phyloP scores from a whole-genome alignment of 2,113 vertebrate genomes.

The Barbus barbus region DNA sequence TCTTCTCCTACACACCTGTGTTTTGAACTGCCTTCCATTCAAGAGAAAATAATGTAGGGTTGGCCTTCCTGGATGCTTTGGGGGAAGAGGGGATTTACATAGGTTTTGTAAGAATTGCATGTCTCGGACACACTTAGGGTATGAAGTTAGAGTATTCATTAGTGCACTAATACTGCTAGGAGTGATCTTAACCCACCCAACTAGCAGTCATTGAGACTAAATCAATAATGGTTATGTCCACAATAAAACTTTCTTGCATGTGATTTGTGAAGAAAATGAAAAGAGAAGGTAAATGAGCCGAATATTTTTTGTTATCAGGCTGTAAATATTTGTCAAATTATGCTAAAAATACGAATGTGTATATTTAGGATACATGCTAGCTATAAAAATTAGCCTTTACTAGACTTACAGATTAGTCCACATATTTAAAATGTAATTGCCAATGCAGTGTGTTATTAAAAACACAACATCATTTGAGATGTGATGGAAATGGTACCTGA shows the following conservation, averaged over 20 bases:
- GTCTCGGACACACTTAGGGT: too few relatives aligned
- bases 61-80: not conserved
- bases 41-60: not conserved
- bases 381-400: not conserved
- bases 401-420: not conserved
- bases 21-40: not conserved
- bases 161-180: not conserved
- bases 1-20: conserved; percentile 25
- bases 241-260: too few relatives aligned
- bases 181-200: not conserved
- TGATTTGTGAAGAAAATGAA: too few relatives aligned
- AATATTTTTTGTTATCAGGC: not conserved
- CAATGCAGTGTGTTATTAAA: not conserved
- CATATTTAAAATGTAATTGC: not conserved
- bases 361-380: not conserved
- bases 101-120: not conserved
- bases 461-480: not conserved
- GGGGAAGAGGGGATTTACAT: not conserved
- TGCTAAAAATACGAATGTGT: not conserved
- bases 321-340: not conserved
- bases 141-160: not conserved
- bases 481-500: not conserved
- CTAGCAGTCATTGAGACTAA: not conserved
- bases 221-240: too few relatives aligned
- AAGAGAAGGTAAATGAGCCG: not conserved